Evolutionary conservation across 2,888 invertebrate species (phyloP).

Genomic region (Lasioglossum marginatum): DNA sequence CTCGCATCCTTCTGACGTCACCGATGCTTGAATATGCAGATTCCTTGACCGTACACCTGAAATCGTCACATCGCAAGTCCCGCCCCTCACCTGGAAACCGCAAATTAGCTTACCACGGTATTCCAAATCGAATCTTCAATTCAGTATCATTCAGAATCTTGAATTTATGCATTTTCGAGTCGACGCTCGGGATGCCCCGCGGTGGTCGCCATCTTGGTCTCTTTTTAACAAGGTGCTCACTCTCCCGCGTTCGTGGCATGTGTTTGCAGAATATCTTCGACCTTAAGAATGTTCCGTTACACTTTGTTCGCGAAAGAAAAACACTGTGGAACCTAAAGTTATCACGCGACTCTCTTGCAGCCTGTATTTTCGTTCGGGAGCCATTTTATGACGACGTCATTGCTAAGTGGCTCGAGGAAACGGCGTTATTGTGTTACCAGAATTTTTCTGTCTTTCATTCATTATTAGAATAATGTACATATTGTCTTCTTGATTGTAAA

Average conservation of each 20-base stretch:
- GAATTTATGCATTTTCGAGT: neutral
- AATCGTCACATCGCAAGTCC: conserved; percentile 23
- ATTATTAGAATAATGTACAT: neutral
- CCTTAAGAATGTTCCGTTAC: conserved; percentile 55
- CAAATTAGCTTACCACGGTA: conserved; percentile 16
- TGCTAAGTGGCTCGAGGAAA: neutral
- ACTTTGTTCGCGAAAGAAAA: conserved; percentile 33
- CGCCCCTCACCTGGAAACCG: neutral
- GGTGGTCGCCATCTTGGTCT: neutral
- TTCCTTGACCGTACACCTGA: conserved; percentile 23
- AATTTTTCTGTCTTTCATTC: too few species aligned
- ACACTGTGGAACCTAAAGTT: conserved; percentile 5
- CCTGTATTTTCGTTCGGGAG: neutral
- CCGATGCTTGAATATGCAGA: conserved; percentile 30
- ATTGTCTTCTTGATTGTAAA: neutral
- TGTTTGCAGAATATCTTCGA: conserved; percentile 21
- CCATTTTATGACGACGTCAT: neutral
- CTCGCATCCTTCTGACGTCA: conserved; percentile 36
- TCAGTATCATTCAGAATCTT: neutral
- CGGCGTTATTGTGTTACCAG: too few species aligned
- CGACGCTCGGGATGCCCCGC: neutral
- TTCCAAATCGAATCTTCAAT: neutral
- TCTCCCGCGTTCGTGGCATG: neutral
- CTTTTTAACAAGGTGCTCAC: neutral
- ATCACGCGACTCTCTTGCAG: neutral